A percentile compares a stretch with the other conserved stretches of the same genome.
These are phyloP conservation scores for Maniola jurtina DNA, from an alignment of 1,140 invertebrate species.

Conservation along the genomic window DNA sequence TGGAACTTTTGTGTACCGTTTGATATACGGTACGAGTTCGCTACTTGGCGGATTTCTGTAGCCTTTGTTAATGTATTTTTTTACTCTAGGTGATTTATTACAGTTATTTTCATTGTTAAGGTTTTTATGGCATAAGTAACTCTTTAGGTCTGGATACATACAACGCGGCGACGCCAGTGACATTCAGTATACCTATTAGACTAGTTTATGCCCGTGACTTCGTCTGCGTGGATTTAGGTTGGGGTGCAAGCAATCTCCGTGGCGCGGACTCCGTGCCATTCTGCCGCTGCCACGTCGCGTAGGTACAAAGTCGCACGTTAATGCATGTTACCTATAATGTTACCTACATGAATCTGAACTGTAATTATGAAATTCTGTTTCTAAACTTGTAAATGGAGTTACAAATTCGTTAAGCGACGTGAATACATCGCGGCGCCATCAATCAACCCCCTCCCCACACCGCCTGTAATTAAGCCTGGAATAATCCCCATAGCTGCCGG, in stretches of 20 bases:
- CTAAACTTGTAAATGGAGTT: conserved; percentile 20
- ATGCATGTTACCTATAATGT: too few species aligned
- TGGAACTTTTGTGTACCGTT: background rate
- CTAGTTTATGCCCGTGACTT: too few species aligned
- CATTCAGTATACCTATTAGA: too few species aligned
- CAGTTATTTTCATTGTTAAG: background rate
- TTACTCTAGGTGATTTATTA: background rate
- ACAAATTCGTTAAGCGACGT: conserved; percentile 17
- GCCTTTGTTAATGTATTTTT: conserved; percentile 4
- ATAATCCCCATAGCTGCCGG: conserved; percentile 30
- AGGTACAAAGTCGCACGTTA: too few species aligned
- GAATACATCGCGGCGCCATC: conserved; percentile 31
- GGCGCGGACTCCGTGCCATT: too few species aligned
- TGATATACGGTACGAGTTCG: background rate
- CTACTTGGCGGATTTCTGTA: background rate
- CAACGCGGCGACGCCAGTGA: too few species aligned
- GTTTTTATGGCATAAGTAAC: background rate
- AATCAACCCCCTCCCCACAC: conserved; percentile 36
- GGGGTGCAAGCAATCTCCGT: too few species aligned
- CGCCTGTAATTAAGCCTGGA: conserved; percentile 41
- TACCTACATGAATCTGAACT: conserved; percentile 2
- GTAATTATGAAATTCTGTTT: conserved; percentile 14
- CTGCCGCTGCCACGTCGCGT: too few species aligned
- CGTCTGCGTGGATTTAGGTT: too few species aligned
- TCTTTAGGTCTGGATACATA: too few species aligned